Evolutionary conservation across 2,797 vertebrate species (phyloP).

Genomic region (Chelonia mydas): DNA sequence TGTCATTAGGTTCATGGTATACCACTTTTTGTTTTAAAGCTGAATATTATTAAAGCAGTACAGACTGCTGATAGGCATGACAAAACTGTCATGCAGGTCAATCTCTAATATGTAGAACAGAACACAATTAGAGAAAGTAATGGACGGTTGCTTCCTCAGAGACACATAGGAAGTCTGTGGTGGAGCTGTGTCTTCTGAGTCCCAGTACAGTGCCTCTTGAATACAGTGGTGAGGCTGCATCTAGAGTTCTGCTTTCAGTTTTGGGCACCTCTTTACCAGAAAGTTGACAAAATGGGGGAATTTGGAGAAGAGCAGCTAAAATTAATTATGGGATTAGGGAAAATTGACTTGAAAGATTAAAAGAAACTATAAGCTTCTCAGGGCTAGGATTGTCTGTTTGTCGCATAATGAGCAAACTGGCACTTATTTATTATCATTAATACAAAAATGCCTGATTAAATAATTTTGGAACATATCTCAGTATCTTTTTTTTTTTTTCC

Average conservation of each 20-base stretch:
- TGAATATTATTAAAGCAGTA: neutral
- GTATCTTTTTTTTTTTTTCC: neutral
- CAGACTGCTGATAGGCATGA: neutral
- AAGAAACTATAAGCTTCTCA: neutral
- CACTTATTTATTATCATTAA: neutral
- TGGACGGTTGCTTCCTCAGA: neutral
- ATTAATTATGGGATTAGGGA: neutral
- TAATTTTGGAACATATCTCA: no score
- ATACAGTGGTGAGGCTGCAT: neutral
- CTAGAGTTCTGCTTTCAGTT: neutral
- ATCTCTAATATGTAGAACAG: neutral
- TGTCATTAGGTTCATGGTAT: neutral
- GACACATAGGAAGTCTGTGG: neutral
- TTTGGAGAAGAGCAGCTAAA: neutral
- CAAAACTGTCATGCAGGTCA: neutral
- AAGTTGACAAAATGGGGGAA: neutral
- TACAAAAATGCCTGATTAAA: neutral
- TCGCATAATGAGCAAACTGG: neutral
- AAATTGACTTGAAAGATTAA: neutral
- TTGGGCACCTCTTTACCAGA: neutral
- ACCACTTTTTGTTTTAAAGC: neutral
- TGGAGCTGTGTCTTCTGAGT: neutral
- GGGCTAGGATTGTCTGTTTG: fast-evolving
- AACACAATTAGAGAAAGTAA: neutral
- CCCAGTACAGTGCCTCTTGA: neutral